A percentile compares a stretch with the other conserved stretches of the same genome.
Conservation (phyloP, 2,797 vertebrate genomes). For the Hephaestus fuliginosus region DNA sequence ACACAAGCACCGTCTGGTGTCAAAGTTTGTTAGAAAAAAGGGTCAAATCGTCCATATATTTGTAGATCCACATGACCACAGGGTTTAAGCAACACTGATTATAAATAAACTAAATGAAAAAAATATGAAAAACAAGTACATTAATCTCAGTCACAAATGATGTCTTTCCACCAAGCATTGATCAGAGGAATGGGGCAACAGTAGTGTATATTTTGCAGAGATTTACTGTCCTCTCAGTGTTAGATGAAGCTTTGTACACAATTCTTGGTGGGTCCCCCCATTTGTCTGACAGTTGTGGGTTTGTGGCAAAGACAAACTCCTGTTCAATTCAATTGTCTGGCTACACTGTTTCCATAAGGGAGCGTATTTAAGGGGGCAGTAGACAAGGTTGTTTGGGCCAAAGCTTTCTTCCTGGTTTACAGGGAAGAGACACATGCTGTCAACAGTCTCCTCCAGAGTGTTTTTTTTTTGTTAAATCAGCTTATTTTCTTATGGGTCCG, state of each 20-base stretch:
- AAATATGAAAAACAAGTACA: conserved; percentile 10
- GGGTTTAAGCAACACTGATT: background rate
- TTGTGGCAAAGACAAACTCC: conserved; percentile 45
- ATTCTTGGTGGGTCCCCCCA: conserved; percentile 57
- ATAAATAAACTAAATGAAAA: background rate
- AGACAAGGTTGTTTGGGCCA: conserved; percentile 51
- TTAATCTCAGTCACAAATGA: background rate
- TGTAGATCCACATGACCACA: background rate
- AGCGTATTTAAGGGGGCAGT: conserved; percentile 44
- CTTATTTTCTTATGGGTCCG: background rate
- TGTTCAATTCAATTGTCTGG: conserved; percentile 50
- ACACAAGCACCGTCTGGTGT: background rate
- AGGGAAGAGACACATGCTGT: conserved; percentile 35
- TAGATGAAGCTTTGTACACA: conserved; percentile 68
- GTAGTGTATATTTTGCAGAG: conserved; percentile 5
- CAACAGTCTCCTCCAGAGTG: conserved; percentile 38
- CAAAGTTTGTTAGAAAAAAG: background rate
- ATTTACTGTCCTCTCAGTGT: conserved; percentile 23
- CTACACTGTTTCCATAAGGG: conserved; percentile 52
- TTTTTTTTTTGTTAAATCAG: conserved; percentile 32
- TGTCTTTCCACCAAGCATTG: background rate
- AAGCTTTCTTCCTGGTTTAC: conserved; percentile 37
- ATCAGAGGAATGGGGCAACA: background rate
- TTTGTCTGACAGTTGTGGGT: conserved; percentile 59
- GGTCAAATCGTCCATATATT: background rate